Evolutionary conservation across 2,888 invertebrate genomes (phyloP), one percentile per base, ranked within the genome.

Genomic region (Odontocolon sp.): DNA sequence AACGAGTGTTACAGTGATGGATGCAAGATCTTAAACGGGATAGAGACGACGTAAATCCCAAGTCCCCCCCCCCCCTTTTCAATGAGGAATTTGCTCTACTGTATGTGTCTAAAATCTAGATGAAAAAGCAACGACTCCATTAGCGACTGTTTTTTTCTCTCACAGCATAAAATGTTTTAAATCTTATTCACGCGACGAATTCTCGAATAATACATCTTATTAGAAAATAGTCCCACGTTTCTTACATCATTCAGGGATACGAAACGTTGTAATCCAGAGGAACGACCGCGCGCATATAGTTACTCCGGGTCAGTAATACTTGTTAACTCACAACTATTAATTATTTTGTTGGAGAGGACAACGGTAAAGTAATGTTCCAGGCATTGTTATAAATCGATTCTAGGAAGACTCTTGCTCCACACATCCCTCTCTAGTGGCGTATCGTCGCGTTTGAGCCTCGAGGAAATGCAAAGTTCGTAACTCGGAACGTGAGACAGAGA

Each of bases 361-460:
- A 45, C 33, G 28, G 64, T 50, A 42, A 59, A 75, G 59, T 66
- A 75, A 75, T 57, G 75, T 54, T 54, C 36, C 42, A 52, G 50
- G 52, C 56, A 68, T 68, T 14, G 75, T 66, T 70, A 42, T 59
- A 59, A 70, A 75, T 75, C 70, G 75, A 70, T 75, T 75, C 31
- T 9, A 52, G n/a, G 28, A 33, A 26, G 11, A 52, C 31, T 42
- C 42, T 21, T 54, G 18, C 54, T 54, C 14, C 26, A 14, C 28
- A 26, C 3, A n/a, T n/a, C 23, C 21, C 16, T 45, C 45, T 21
- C 45, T n/a, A n/a, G n/a, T n/a, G n/a, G n/a, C n/a, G n/a, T n/a
- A n/a, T 8, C 6, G 18, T 33, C 36, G 5, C 11, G 6, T 47
- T 21, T 5, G 2, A 5, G 9, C 31, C 16, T 63, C 63, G 56